Evolutionary conservation across 2,797 vertebrate species (phyloP).

Genomic region (Gymnopithys bicolor): DNA sequence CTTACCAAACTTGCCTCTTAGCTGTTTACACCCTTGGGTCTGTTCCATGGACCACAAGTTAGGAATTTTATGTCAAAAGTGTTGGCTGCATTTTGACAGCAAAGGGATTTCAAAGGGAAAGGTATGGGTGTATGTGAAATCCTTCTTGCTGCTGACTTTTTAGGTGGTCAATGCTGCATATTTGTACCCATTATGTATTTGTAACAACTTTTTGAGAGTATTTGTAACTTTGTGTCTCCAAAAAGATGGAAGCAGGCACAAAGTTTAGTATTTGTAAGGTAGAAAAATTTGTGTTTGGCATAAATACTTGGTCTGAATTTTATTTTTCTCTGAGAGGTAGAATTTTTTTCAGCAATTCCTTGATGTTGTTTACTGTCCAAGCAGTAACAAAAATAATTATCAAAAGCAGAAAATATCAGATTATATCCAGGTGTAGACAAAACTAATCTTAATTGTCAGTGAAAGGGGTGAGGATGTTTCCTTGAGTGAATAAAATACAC

Average conservation of each 20-base stretch:
- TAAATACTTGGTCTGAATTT: neutral
- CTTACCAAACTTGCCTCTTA: neutral
- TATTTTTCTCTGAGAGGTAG: neutral
- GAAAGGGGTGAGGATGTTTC: neutral
- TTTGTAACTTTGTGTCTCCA: neutral
- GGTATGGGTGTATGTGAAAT: fast-evolving
- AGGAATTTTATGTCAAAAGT: neutral
- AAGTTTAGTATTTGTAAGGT: neutral
- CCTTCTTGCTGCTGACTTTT: neutral
- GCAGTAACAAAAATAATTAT: neutral
- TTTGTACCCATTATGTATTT: neutral
- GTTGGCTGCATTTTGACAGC: neutral
- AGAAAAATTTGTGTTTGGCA: neutral
- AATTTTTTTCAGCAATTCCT: neutral
- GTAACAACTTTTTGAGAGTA: neutral
- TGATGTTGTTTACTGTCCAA: neutral
- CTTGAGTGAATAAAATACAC: neutral
- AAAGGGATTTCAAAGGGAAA: neutral
- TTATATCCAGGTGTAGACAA: neutral
- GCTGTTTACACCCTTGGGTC: neutral
- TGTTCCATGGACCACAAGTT: neutral
- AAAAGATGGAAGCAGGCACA: neutral
- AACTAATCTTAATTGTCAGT: neutral
- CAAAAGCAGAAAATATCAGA: neutral
- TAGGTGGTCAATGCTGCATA: neutral